A percentile compares a stretch with the other conserved stretches of the same genome.
These are phyloP conservation scores for Microcebus jonahi DNA, from an alignment of 2,113 vertebrate species.

Conservation along the genomic window DNA sequence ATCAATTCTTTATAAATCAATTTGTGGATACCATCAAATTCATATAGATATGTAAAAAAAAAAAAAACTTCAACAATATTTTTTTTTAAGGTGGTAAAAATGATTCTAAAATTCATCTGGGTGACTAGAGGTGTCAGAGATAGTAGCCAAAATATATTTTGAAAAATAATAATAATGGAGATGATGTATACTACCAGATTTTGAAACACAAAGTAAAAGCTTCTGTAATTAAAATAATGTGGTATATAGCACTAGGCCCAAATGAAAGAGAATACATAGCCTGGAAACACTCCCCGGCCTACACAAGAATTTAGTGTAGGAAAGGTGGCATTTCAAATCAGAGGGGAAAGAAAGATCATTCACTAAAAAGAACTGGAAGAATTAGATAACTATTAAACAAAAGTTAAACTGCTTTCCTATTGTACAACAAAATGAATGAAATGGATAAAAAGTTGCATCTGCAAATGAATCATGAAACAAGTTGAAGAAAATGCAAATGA, in stretches of 20 bases:
- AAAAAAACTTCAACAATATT: constrained; percentile 8
- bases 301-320: background rate
- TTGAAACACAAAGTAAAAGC: constrained; percentile 50
- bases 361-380: constrained; percentile 13
- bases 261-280: background rate
- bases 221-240: constrained; percentile 33
- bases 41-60: constrained; percentile 7
- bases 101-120: constrained; percentile 40
- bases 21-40: constrained; percentile 39
- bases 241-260: background rate
- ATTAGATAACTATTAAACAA: background rate
- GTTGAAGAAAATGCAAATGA: constrained; percentile 48
- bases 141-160: constrained; percentile 44
- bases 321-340: background rate
- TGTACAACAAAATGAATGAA: constrained; percentile 24
- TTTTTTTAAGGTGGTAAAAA: constrained; percentile 36
- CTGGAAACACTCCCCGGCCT: background rate
- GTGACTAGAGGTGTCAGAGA: background rate
- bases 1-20: constrained; percentile 62
- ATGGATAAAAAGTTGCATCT: constrained; percentile 32
- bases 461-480: constrained; percentile 41
- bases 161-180: constrained; percentile 23
- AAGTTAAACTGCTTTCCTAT: constrained; percentile 36
- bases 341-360: background rate
- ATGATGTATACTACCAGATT: background rate